These are phyloP conservation scores for Thalassaphorura encarpata DNA, from an alignment of 1,140 invertebrate species.

Conservation along the genomic window DNA sequence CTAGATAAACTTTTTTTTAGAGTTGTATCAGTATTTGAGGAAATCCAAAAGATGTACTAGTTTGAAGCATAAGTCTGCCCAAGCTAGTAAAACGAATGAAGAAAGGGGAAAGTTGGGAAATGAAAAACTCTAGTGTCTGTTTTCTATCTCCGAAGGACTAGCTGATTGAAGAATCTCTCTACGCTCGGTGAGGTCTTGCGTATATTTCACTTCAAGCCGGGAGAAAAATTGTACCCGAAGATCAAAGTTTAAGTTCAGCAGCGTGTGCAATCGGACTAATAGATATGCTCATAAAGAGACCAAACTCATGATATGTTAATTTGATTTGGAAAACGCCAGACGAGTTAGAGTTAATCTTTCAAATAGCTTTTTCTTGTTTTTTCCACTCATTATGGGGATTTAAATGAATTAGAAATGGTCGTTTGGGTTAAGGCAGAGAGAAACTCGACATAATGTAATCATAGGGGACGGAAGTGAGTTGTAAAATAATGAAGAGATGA, in stretches of 20 bases:
- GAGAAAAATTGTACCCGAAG: not conserved
- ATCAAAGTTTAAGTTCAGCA: not conserved
- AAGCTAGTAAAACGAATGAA: not conserved
- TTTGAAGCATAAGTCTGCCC: not conserved
- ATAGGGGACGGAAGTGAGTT: not conserved
- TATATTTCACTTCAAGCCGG: too few relatives aligned
- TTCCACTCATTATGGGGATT: not conserved
- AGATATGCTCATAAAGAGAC: too few relatives aligned
- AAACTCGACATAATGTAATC: not conserved
- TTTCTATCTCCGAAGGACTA: too few relatives aligned
- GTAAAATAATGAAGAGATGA: not conserved
- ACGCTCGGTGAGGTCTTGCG: conserved; percentile 1
- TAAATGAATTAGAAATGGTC: too few relatives aligned
- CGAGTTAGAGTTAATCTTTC: not conserved
- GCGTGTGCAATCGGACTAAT: not conserved
- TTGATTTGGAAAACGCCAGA: not conserved
- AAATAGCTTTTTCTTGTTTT: conserved; percentile 20
- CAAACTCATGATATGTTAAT: too few relatives aligned
- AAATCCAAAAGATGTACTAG: too few relatives aligned
- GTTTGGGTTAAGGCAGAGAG: not conserved
- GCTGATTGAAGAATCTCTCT: too few relatives aligned
- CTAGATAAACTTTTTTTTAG: too few relatives aligned
- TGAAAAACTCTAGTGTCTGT: too few relatives aligned
- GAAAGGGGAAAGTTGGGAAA: not conserved
- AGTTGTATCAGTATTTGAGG: too few relatives aligned